Conservation (phyloP, 2,113 vertebrate species). For the Grantiella picta region DNA sequence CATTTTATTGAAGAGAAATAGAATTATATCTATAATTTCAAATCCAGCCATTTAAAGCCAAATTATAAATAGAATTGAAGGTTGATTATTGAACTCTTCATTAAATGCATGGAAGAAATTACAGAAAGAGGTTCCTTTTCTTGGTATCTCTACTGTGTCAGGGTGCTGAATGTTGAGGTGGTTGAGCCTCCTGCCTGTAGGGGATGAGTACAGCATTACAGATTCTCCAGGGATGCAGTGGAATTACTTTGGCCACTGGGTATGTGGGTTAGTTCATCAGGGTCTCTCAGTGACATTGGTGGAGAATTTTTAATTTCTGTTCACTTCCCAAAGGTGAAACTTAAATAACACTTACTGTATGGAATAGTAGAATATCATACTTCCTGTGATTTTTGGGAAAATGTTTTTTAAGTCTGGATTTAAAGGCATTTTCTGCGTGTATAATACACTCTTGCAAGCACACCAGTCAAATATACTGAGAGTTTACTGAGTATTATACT, state of each 20-base stretch:
- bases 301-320: not conserved
- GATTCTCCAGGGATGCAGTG: not conserved
- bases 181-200: not conserved
- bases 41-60: not conserved
- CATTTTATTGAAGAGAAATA: not conserved
- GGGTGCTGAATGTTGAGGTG: not conserved
- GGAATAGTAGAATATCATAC: not conserved
- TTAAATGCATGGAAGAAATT: not conserved
- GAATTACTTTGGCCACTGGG: not conserved
- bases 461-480: not conserved
- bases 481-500: not conserved
- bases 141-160: not conserved
- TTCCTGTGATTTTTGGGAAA: not conserved
- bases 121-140: not conserved
- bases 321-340: not conserved
- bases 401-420: not conserved
- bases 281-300: not conserved
- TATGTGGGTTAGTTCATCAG: not conserved
- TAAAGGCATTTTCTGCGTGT: not conserved
- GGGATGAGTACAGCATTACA: not conserved
- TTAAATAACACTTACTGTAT: not conserved
- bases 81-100: not conserved
- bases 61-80: not conserved
- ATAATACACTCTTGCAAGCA: rapidly evolving
- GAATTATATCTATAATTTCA: not conserved